These are phyloP conservation scores for Ictalurus punctatus DNA, from an alignment of 2,113 vertebrate genomes.

Conservation along the genomic window DNA sequence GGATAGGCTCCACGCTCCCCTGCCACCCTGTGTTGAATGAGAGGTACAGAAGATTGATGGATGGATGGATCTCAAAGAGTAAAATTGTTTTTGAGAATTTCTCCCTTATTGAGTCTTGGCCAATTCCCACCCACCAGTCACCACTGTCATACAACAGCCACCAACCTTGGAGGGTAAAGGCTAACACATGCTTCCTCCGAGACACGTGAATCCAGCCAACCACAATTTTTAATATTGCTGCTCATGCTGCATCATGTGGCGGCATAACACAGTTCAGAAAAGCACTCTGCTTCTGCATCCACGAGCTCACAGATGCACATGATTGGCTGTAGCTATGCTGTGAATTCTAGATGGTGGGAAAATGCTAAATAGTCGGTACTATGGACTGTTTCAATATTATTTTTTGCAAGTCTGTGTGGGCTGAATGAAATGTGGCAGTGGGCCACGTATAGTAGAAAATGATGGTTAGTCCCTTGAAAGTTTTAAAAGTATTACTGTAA, in stretches of 20 bases:
- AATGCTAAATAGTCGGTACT: not conserved
- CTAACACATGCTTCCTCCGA: not conserved
- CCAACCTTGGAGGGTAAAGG: not conserved
- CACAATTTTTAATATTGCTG: not conserved
- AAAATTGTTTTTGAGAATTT: no score
- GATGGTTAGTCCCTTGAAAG: not conserved
- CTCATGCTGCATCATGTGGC: not conserved
- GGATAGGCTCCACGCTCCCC: no score
- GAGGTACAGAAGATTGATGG: no score
- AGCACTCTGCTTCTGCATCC: not conserved
- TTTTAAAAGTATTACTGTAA: not conserved
- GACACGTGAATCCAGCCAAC: not conserved
- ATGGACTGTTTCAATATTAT: not conserved
- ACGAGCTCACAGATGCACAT: not conserved
- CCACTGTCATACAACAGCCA: not conserved
- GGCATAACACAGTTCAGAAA: not conserved
- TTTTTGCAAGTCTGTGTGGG: not conserved
- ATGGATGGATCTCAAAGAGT: no score
- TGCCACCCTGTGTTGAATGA: no score
- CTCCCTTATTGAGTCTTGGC: not conserved
- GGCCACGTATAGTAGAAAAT: not conserved
- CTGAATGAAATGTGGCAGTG: not conserved
- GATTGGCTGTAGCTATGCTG: not conserved
- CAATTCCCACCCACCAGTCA: not conserved
- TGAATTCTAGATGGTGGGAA: not conserved